These are phyloP conservation scores for Gymnogyps californianus DNA, from an alignment of 2,113 vertebrate species.

Conservation along the genomic window DNA sequence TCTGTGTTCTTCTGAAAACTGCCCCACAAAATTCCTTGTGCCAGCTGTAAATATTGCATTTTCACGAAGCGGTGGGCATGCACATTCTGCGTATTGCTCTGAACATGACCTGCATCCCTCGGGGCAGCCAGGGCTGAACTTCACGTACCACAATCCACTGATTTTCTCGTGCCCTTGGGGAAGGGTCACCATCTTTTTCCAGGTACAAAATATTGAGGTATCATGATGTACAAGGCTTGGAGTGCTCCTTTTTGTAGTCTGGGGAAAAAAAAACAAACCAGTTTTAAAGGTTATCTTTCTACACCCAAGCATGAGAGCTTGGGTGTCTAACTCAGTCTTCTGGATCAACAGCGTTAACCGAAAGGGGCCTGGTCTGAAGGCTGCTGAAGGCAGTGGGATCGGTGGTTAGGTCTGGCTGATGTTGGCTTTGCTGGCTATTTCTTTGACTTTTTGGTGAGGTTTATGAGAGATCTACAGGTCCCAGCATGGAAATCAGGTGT, in stretches of 20 bases:
- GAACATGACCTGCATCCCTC: rapidly evolving
- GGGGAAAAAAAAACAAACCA: rapidly evolving
- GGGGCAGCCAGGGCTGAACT: neutral
- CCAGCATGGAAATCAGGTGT: rapidly evolving
- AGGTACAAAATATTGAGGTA: neutral
- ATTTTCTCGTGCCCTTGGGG: neutral
- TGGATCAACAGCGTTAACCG: neutral
- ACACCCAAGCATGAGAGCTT: neutral
- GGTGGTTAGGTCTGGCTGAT: neutral
- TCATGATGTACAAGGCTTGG: neutral
- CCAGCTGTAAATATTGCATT: neutral
- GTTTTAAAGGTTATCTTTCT: neutral
- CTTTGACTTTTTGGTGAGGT: neutral
- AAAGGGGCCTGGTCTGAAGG: neutral
- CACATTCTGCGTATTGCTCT: neutral
- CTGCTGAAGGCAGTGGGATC: neutral
- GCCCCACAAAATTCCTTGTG: neutral
- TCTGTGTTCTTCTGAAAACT: neutral
- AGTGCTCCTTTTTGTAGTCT: neutral
- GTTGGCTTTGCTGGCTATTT: neutral
- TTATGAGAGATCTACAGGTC: neutral
- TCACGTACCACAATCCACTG: neutral
- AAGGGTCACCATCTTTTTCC: neutral
- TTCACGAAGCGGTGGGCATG: rapidly evolving
- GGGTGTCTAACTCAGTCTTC: neutral